Conservation (phyloP, 2,797 vertebrate species). For the Harpagifer antarcticus region DNA sequence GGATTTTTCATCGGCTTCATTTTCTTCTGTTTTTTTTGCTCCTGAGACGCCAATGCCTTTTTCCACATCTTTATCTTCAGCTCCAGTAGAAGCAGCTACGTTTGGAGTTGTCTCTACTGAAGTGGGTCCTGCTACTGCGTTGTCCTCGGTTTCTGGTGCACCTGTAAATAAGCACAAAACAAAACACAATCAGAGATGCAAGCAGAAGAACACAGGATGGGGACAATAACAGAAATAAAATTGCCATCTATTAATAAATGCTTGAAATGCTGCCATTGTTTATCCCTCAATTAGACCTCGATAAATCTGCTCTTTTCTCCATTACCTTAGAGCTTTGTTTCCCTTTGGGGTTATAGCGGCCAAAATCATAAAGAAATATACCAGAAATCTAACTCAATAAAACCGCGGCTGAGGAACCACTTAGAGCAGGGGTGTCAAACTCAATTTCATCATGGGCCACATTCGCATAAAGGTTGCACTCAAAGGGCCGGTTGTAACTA, state of each 20-base stretch:
- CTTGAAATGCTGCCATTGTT: neutral
- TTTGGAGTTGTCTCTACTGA: accelerated
- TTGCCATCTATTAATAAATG: neutral
- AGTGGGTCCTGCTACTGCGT: neutral
- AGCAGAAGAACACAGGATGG: neutral
- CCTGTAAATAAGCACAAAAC: slow-evolving; percentile 13
- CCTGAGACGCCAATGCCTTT: accelerated
- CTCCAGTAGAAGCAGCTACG: accelerated
- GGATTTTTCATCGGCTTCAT: accelerated
- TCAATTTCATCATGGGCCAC: no score
- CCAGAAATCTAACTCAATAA: no score
- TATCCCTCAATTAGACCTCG: neutral
- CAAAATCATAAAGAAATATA: no score
- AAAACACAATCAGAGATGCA: neutral
- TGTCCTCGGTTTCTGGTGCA: neutral
- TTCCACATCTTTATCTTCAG: accelerated
- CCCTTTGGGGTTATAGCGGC: no score
- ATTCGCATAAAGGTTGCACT: no score
- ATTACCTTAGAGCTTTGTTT: neutral
- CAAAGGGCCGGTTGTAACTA: no score
- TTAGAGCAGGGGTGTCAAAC: no score
- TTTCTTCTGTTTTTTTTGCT: accelerated
- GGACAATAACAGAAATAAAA: neutral
- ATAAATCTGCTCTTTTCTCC: neutral
- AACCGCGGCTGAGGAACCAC: no score